Evolutionary conservation across 1,140 invertebrate species (phyloP).

Genomic region (Drosophila auraria): DNA sequence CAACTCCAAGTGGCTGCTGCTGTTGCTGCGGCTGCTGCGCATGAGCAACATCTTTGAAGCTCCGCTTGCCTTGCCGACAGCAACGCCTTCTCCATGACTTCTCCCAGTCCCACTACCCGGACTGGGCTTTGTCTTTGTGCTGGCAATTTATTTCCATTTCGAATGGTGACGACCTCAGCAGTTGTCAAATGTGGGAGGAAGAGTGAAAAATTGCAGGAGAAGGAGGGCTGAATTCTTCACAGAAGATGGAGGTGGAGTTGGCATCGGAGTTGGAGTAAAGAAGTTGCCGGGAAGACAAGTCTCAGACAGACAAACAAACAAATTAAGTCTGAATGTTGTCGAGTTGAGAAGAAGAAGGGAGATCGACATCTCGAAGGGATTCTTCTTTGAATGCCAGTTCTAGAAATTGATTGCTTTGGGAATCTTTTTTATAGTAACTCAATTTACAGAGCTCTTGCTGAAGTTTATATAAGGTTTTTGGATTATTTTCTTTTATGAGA

Average conservation of each 20-base stretch:
- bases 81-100: constrained; percentile 37
- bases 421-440: not conserved
- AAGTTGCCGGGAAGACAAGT: constrained; percentile 6
- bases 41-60: constrained; percentile 39
- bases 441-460: not conserved
- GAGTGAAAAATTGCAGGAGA: constrained; percentile 11
- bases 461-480: not conserved
- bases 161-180: constrained; percentile 45
- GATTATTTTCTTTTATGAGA: no score
- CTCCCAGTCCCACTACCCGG: constrained; percentile 1
- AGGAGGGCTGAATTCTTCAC: not conserved
- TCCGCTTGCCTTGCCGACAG: constrained; percentile 16
- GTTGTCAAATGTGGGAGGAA: constrained; percentile 39
- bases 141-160: constrained; percentile 51
- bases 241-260: constrained; percentile 1
- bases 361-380: constrained; percentile 9
- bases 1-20: constrained; percentile 31
- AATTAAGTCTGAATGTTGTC: constrained; percentile 41
- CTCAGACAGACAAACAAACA: constrained; percentile 35
- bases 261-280: not conserved
- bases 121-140: constrained; percentile 24
- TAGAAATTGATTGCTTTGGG: not conserved
- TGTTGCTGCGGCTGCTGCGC: constrained; percentile 18
- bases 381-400: not conserved
- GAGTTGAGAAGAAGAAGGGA: not conserved